A percentile compares a stretch with the other conserved stretches of the same genome.
These are phyloP conservation scores for Machimus rusticus DNA, from an alignment of 2,888 invertebrate species.

Conservation along the genomic window DNA sequence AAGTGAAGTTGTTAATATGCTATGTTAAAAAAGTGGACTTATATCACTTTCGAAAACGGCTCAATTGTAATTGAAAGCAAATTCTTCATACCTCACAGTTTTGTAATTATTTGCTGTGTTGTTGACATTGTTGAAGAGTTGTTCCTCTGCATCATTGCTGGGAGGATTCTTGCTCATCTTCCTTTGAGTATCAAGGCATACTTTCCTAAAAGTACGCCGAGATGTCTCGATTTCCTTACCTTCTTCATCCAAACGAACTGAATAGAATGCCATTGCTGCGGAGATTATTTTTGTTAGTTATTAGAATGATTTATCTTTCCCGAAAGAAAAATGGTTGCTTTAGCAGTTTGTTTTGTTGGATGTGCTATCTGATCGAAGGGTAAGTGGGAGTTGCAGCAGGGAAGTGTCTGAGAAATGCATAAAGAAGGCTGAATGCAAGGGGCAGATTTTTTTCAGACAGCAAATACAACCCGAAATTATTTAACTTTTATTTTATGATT, in stretches of 20 bases:
- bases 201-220: not conserved
- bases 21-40: too few species aligned
- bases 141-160: not conserved
- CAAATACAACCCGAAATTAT: not conserved
- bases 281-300: not conserved
- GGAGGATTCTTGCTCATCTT: not conserved
- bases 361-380: not conserved
- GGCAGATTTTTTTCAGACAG: not conserved
- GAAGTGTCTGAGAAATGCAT: not conserved
- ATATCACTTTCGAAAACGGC: too few species aligned
- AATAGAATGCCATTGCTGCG: slow-evolving; percentile 53
- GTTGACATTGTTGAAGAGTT: not conserved
- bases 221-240: slow-evolving; percentile 48
- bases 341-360: not conserved
- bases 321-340: not conserved
- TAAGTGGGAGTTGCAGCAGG: not conserved
- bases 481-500: not conserved
- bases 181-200: not conserved
- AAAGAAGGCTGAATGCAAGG: not conserved
- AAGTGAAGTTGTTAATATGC: too few species aligned
- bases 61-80: not conserved
- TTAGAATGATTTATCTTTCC: not conserved
- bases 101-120: slow-evolving; percentile 10
- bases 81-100: slow-evolving; percentile 23
- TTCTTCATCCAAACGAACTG: slow-evolving; percentile 51